phyloP scores from a whole-genome alignment of 2,888 invertebrate species.

The Luperina testacea region DNA sequence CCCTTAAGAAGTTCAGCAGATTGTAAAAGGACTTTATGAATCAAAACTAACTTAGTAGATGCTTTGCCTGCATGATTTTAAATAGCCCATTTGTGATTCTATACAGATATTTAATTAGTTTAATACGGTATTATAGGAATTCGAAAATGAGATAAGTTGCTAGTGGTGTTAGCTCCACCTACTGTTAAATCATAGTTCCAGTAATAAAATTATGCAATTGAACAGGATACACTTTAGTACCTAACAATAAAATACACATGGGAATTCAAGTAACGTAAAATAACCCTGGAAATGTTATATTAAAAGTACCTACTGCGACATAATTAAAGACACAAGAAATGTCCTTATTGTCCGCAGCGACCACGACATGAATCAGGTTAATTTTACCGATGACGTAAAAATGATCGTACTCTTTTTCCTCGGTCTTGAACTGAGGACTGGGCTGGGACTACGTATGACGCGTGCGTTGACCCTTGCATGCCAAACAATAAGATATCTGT shows the following conservation, averaged over 20 bases:
- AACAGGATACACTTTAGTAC: constrained; percentile 31
- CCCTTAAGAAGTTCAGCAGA: neutral
- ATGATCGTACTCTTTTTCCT: constrained; percentile 70
- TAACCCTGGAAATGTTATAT: constrained; percentile 19
- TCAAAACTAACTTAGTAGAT: neutral
- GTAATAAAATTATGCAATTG: constrained; percentile 12
- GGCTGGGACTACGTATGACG: constrained; percentile 74
- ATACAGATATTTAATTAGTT: neutral
- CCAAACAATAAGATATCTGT: constrained; percentile 81
- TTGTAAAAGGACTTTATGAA: neutral
- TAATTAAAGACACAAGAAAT: constrained; percentile 51
- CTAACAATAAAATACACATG: constrained; percentile 28
- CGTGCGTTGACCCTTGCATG: constrained; percentile 85
- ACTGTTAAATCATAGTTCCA: constrained; percentile 1
- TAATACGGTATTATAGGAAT: neutral
- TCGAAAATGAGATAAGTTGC: neutral
- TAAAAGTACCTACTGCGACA: constrained; percentile 33
- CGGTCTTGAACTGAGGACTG: constrained; percentile 81
- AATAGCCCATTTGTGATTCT: neutral
- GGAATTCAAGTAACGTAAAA: constrained; percentile 35
- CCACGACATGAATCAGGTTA: constrained; percentile 79
- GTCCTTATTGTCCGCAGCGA: constrained; percentile 62
- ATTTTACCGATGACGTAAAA: constrained; percentile 84
- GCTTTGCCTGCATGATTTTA: neutral
- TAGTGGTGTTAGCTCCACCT: neutral